Base-by-base conservation (phyloP, 2,113 vertebrate species). In the Microtus oregoni region DNA sequence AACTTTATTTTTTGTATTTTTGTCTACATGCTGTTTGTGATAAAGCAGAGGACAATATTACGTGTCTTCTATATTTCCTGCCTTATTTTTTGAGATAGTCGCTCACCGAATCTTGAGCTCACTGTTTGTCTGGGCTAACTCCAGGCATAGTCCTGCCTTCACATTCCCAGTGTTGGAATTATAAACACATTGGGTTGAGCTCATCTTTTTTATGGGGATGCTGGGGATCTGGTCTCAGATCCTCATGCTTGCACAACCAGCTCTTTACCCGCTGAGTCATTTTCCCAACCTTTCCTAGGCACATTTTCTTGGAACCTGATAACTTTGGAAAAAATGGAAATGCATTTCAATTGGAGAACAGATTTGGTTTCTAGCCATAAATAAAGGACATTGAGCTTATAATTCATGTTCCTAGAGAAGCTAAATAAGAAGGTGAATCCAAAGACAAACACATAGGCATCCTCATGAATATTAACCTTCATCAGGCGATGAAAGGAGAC, bases 291-390 rank as follows among this genome's bases (percentile, higher is more conserved):
- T 14, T 50, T n/a, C 75, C 38, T 4, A 28, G 0, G 47, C 3
- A 73, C 13, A 61, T 88, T 86, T 87, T 61, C 47, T 22, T 61
- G 72, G 19, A 91, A 35, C 24, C 76, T 35, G 20, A 4, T 87
- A 88, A 85, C 44, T 65, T 85, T 90, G 52, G 52, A 52, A 75
- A 82, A 82, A 70, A 94, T 73, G 61, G 8, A 86, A 85, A 17
- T 24, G 58, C 4, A 55, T 83, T 93, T 95, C 10, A 92, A 38
- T 79, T 95, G 85, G 15, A 96, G 32, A 77, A 63, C 44, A 86
- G 13, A n/a, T n/a, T n/a, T n/a, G n/a, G n/a, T n/a, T n/a, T n/a
- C n/a, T n/a, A n/a, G n/a, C n/a, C n/a, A n/a, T n/a, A n/a, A n/a
- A n/a, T n/a, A n/a, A n/a, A n/a, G n/a, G n/a, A n/a, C n/a, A n/a